Percentiles rank a stretch among this genome's conserved stretches.
phyloP scores from a whole-genome alignment of 2,888 invertebrate genomes.

The Thymelicus sylvestris region DNA sequence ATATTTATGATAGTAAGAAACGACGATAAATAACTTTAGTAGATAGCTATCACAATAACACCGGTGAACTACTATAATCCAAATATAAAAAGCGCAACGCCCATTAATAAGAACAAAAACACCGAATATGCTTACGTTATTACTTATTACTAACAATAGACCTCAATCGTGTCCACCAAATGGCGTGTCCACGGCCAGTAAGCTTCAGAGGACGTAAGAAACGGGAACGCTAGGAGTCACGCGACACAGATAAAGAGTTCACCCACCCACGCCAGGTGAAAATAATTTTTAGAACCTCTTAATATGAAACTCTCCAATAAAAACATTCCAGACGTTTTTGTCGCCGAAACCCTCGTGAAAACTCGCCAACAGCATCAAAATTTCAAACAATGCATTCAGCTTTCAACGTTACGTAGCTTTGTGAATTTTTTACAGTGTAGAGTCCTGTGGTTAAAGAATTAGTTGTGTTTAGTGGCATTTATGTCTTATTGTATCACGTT shows the following conservation, averaged over 20 bases:
- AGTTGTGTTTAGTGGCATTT: too few species aligned
- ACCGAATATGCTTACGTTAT: background rate
- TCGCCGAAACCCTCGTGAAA: background rate
- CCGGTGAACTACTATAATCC: too few species aligned
- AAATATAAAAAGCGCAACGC: background rate
- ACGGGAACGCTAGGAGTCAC: conserved; percentile 26
- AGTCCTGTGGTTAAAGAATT: background rate
- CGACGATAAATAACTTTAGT: background rate
- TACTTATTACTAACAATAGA: background rate
- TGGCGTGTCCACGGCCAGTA: conserved; percentile 22
- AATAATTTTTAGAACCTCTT: conserved; percentile 12
- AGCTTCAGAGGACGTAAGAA: conserved; percentile 12
- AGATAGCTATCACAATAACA: too few species aligned
- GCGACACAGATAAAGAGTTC: conserved; percentile 33
- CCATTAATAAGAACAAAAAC: background rate
- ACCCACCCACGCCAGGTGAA: conserved; percentile 24
- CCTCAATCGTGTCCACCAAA: conserved; percentile 1
- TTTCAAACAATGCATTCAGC: conserved; percentile 3
- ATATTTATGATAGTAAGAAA: too few species aligned
- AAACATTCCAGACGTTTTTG: conserved; percentile 9
- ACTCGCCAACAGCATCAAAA: background rate
- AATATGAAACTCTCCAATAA: conserved; percentile 4
- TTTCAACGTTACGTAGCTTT: conserved; percentile 40
- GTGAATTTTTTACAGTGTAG: background rate
- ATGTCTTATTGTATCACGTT: background rate